Base-by-base conservation (phyloP, 2,797 vertebrate genomes). In the Denticeps clupeoides region DNA sequence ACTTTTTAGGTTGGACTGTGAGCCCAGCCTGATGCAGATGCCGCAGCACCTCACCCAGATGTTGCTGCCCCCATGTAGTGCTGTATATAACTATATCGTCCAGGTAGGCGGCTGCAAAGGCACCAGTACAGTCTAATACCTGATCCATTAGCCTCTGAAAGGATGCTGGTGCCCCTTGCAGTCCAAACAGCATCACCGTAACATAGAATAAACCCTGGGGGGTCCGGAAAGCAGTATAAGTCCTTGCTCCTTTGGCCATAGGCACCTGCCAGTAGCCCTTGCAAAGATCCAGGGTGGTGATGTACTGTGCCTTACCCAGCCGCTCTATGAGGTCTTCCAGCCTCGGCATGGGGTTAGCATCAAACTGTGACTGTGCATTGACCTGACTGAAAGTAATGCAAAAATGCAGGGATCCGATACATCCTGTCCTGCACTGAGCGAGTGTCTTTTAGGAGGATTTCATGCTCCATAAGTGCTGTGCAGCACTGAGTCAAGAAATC, bases 241-340 rank as follows among this genome's bases (percentile, higher is more conserved):
- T 33, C 5, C 35, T 23, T 2, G 16, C 7, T 4, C 25, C 13
- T 3, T 5, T 2, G 2, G 10, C 6, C 8, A 47, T 15, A 2
- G 29, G 45, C 1, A 49, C 24, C 7, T 45, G 41, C 45, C 49
- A 58, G 4, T 44, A 58, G 1, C 55, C 44, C 27, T 58, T 58
- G 10, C 44, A 38, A 1, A 48, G 16, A 24, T 58, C 28, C 1
- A 28, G 3, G 7, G 53, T 49, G 11, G 28, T 47, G 2, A 55
- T 5, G 10, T 11, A 45, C n/a, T 13, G 18, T 2, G 41, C 31
- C 6, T 45, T 40, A 1, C 41, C 47, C 13, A 50, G 4, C 2
- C 21, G 5, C 4, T 56, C 42, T 7, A 46, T 18, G 12, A 56
- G 19, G 6, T 59, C 31, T 23, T 59, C 56, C 2, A 54, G n/a